A percentile compares a stretch with the other conserved stretches of the same genome.
phyloP scores from a whole-genome alignment of 2,113 vertebrate genomes.

The Mesocricetus auratus region DNA sequence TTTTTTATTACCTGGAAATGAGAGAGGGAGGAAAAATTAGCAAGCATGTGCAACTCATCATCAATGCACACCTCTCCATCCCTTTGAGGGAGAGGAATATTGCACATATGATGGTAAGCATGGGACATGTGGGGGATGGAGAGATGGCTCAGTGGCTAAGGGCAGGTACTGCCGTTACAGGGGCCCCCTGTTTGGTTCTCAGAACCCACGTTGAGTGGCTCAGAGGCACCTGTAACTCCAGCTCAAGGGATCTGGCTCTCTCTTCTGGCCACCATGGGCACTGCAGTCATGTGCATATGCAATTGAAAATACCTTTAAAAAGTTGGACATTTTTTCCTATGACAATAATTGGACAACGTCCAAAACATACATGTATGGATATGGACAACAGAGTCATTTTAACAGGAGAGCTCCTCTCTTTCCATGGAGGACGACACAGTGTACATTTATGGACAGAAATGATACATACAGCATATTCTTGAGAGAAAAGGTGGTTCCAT shows the following conservation, averaged over 20 bases:
- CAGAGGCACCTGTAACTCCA: neutral
- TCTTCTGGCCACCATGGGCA: neutral
- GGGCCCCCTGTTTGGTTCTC: neutral
- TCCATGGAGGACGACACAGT: neutral
- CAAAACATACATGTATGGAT: neutral
- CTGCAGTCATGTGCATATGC: neutral
- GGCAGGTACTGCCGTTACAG: neutral
- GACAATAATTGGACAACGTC: neutral
- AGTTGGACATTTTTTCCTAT: neutral
- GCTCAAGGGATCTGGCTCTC: neutral
- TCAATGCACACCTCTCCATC: neutral
- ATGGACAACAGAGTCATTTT: neutral
- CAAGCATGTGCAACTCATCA: neutral
- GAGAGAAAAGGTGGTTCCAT: neutral
- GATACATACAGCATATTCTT: neutral
- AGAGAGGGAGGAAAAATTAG: slow-evolving; percentile 6
- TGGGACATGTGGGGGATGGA: neutral
- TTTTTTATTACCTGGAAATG: slow-evolving; percentile 68
- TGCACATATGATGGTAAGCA: neutral
- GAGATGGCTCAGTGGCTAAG: neutral
- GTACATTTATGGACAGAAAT: neutral
- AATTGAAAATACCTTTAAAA: neutral
- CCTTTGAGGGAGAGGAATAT: neutral
- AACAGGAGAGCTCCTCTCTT: neutral
- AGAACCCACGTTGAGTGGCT: neutral